These are phyloP conservation scores for Thereva nobilitata DNA, from an alignment of 2,888 invertebrate species.

Conservation along the genomic window DNA sequence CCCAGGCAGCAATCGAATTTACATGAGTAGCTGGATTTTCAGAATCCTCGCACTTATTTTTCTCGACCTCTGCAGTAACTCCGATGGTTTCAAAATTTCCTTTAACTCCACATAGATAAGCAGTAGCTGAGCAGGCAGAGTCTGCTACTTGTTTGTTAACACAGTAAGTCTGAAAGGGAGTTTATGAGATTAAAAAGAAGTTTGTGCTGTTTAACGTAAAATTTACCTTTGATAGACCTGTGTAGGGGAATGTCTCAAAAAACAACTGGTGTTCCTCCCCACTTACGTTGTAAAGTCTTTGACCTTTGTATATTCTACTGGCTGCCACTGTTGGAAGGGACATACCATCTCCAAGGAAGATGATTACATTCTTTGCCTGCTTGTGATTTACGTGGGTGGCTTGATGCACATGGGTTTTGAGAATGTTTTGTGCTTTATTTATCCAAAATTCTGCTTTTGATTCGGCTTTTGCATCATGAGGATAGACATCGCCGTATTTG, in stretches of 20 bases:
- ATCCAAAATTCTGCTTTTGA: no score
- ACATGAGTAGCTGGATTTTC: constrained; percentile 65
- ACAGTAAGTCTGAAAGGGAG: constrained; percentile 62
- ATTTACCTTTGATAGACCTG: constrained; percentile 67
- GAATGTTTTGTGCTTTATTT: no score
- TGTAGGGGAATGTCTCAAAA: constrained; percentile 67
- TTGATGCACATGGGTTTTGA: no score
- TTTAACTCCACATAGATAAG: constrained; percentile 73
- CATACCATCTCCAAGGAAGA: constrained; percentile 68
- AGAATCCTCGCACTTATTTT: constrained; percentile 68
- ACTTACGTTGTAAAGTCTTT: constrained; percentile 61
- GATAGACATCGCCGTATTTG: no score
- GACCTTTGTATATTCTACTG: constrained; percentile 67
- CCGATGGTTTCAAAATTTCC: constrained; percentile 71
- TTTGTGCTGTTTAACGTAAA: not conserved
- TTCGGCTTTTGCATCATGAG: no score
- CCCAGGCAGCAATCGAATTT: constrained; percentile 70
- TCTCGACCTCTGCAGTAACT: constrained; percentile 68
- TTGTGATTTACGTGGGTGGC: not conserved
- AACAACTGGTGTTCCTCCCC: constrained; percentile 63
- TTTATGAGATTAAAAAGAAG: not conserved
- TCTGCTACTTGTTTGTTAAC: constrained; percentile 72
- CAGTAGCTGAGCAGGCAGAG: constrained; percentile 74
- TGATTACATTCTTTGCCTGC: constrained; percentile 51
- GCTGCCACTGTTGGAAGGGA: constrained; percentile 71